Evolutionary conservation across 2,888 invertebrate genomes (phyloP), one percentile per base, ranked within the genome.

Genomic region (Stratiomys singularior): DNA sequence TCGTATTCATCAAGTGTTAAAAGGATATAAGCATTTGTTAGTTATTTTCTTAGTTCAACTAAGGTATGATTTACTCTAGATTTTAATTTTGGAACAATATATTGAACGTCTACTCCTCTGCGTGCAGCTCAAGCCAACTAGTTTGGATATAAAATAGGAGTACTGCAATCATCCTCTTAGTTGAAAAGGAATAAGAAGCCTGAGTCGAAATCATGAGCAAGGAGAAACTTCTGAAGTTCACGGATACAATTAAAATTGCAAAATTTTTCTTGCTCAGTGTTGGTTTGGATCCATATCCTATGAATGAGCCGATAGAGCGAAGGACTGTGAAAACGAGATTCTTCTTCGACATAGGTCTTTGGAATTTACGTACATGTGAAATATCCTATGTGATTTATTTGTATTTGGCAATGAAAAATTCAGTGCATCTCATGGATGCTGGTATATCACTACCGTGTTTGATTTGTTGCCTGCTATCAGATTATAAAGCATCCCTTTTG

Each of bases 291-390:
- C 60, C 60, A 0, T 60, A 21, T 15, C 60, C 60, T n/a, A 28
- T 11, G 9, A 23, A 37, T 1, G 21, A 0, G 15, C 30, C 74
- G 1, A 4, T 28, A 13, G 2, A 18, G 0, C 15, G 37, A 21
- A 18, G 60, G 60, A 58, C 60, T n/a, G 37, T 23, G 11, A 28
- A 18, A 60, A 58, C 58, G 37, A 60, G 21, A 58, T 74, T 21
- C 7, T 37, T 74, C 44, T 74, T 37, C 28, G 23, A 5, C n/a
- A 27, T 74, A 1, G 74, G 60, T 18, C 30, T 74, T 5, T 74
- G 74, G 74, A 74, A 74, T 60, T 30, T 74, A 37, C 74, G 74
- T 2, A 15, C 37, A 3, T n/a, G 7, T 37, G 74, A 74, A 5
- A 25, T 74, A 15, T 30, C 27, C 23, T 74, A 74, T 23, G 58